Evolutionary conservation across 37 sponge, comb jelly and placozoan genomes (phyloP).

Genomic region (Geodia barretti): DNA sequence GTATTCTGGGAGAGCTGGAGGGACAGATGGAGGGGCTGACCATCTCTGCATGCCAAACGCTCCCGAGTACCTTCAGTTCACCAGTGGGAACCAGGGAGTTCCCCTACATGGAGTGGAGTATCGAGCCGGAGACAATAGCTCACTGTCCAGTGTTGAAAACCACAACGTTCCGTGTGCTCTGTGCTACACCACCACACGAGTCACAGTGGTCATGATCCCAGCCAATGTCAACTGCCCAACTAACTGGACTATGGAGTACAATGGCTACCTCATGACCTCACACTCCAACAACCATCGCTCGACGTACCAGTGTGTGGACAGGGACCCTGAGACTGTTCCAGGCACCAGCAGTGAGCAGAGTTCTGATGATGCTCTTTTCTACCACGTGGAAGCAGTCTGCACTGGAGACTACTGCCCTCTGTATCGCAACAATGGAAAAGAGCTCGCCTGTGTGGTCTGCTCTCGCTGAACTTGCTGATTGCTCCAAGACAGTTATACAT

Average conservation of each 20-base stretch:
- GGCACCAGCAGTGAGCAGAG: constrained; percentile 1
- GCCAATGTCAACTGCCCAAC: constrained; percentile 23
- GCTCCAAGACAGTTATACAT: no score
- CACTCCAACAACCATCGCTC: neutral
- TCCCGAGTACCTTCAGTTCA: no score
- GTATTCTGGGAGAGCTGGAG: no score
- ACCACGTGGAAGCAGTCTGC: constrained; percentile 34
- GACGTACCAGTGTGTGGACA: constrained; percentile 42
- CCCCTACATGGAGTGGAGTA: no score
- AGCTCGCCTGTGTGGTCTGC: constrained; percentile 56
- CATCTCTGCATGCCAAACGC: constrained; percentile 25
- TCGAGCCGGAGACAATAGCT: no score
- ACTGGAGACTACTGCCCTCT: constrained; percentile 37
- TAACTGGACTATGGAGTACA: constrained; percentile 48
- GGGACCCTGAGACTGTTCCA: constrained; percentile 16
- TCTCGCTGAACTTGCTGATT: no score
- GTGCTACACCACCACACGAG: constrained; percentile 17
- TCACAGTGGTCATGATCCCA: constrained; percentile 29
- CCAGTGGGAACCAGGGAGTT: no score
- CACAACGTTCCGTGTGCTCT: constrained; percentile 43
- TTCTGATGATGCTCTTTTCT: constrained; percentile 33
- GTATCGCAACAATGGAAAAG: constrained; percentile 30
- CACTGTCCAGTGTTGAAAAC: no score
- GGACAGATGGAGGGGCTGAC: no score
- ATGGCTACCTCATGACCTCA: constrained; percentile 37